Evolutionary conservation across 2,113 vertebrate species (phyloP).

Genomic region (Platanista minor): DNA sequence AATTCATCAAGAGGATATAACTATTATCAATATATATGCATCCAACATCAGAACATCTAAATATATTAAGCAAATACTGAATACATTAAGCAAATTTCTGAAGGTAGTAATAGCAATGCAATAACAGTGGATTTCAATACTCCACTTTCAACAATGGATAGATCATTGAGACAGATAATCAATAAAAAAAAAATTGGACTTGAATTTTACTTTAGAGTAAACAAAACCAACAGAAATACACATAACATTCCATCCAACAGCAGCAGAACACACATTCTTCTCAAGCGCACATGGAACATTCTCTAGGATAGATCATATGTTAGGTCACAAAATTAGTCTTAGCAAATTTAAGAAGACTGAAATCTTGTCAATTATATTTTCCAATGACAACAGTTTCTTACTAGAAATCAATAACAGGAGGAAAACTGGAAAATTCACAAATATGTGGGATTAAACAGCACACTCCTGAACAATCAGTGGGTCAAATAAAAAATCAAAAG

Average conservation of each 20-base stretch:
- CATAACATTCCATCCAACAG: background rate
- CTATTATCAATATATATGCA: background rate
- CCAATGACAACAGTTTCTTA: background rate
- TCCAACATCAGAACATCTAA: background rate
- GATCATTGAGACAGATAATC: background rate
- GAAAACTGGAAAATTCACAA: background rate
- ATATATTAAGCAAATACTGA: background rate
- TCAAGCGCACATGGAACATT: background rate
- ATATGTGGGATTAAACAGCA: background rate
- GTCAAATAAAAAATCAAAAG: background rate
- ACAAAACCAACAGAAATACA: background rate
- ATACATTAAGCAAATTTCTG: background rate
- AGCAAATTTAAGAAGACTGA: background rate
- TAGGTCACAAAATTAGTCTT: background rate
- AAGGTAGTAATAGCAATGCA: background rate
- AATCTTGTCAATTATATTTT: background rate
- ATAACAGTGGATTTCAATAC: background rate
- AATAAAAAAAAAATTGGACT: background rate
- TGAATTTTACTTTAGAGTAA: background rate
- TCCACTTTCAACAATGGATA: background rate
- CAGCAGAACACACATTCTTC: background rate
- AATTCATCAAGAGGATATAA: background rate
- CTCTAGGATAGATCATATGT: background rate
- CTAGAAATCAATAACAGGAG: background rate
- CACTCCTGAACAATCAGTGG: background rate